phyloP scores from a whole-genome alignment of 2,888 invertebrate genomes.

The Hydraecia micacea region DNA sequence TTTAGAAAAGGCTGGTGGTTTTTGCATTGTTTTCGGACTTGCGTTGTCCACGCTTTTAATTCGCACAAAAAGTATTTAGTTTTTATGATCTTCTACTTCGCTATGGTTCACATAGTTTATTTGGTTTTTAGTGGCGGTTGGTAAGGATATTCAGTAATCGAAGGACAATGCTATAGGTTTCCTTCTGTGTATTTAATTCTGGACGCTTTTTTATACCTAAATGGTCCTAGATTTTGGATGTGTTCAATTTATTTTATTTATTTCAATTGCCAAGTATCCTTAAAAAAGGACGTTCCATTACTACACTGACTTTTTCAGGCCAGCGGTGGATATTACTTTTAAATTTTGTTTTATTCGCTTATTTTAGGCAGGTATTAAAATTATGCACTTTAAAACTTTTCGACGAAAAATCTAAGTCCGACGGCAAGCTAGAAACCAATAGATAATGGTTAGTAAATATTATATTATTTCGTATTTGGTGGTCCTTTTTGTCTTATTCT shows the following conservation, averaged over 20 bases:
- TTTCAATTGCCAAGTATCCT: too few relatives aligned
- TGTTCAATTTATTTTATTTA: too few relatives aligned
- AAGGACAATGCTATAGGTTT: neutral
- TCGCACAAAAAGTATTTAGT: neutral
- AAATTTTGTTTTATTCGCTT: neutral
- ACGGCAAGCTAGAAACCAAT: neutral
- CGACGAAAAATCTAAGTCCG: neutral
- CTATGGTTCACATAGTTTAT: neutral
- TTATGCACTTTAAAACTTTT: neutral
- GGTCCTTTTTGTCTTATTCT: neutral
- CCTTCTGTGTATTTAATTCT: too few relatives aligned
- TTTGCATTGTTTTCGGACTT: constrained; percentile 18
- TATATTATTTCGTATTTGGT: neutral
- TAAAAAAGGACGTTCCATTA: neutral
- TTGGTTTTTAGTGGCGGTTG: neutral
- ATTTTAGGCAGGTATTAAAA: neutral
- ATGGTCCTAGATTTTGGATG: too few relatives aligned
- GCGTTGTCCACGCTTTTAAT: neutral
- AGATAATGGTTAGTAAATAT: too few relatives aligned
- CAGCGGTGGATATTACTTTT: neutral
- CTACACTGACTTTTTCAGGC: too few relatives aligned
- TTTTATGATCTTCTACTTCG: neutral
- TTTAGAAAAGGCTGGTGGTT: neutral
- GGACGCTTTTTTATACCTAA: too few relatives aligned
- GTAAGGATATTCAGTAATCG: neutral